These are phyloP conservation scores for Dicyrtomina minuta DNA, from an alignment of 2,888 invertebrate genomes.

Conservation along the genomic window DNA sequence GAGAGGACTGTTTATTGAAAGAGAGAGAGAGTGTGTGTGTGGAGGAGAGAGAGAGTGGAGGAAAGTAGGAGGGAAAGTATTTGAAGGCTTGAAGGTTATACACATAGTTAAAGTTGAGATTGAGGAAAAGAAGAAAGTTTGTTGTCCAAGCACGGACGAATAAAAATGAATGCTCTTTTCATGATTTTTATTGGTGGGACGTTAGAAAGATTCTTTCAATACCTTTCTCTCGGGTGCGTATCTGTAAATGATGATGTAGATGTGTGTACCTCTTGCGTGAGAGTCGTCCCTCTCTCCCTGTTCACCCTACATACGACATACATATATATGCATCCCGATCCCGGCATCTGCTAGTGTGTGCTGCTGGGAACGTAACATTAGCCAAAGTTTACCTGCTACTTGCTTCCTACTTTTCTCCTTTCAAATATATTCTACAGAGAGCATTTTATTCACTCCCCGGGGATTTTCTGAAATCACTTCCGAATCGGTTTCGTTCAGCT, in stretches of 20 bases:
- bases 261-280: not conserved
- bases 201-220: slow-evolving; percentile 28
- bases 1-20: too few relatives aligned
- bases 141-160: slow-evolving; percentile 31
- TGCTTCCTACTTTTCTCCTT: slow-evolving; percentile 24
- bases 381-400: slow-evolving; percentile 34
- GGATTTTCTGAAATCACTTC: slow-evolving; percentile 36
- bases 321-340: too few relatives aligned
- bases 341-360: not conserved
- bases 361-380: slow-evolving; percentile 31
- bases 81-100: slow-evolving; percentile 5
- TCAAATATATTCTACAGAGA: slow-evolving; percentile 36
- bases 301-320: not conserved
- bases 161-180: slow-evolving; percentile 33
- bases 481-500: slow-evolving; percentile 36
- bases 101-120: not conserved
- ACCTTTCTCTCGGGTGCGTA: slow-evolving; percentile 3
- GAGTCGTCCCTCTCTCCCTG: not conserved
- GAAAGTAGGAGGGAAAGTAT: not conserved
- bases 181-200: slow-evolving; percentile 31
- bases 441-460: slow-evolving; percentile 33
- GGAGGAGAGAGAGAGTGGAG: not conserved
- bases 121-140: slow-evolving; percentile 23
- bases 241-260: too few relatives aligned
- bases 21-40: too few relatives aligned